Conservation (phyloP, 2,797 vertebrate species). For the Microctenopoma steveboyesi region DNA sequence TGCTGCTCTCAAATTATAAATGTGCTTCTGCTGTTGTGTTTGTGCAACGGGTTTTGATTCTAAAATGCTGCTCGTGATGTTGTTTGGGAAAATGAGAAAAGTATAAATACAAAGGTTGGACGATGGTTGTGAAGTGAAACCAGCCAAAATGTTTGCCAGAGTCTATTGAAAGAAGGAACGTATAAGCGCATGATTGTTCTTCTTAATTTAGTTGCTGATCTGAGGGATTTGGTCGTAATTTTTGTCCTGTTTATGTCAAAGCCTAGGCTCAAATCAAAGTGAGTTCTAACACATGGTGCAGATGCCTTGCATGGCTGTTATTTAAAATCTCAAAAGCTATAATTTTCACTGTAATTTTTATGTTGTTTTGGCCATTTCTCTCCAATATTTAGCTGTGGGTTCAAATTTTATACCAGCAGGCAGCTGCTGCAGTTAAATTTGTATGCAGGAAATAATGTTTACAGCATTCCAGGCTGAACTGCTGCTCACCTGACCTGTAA, state of each 20-base stretch:
- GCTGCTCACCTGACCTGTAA: conserved; percentile 31
- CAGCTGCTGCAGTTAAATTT: conserved; percentile 13
- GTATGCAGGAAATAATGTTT: conserved; percentile 21
- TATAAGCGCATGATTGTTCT: conserved; percentile 21
- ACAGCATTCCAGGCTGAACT: conserved; percentile 8
- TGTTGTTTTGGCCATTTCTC: conserved; percentile 14
- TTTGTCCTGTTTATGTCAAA: conserved; percentile 20
- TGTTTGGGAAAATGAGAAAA: conserved; percentile 25
- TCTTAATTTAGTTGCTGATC: conserved; percentile 31
- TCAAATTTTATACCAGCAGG: conserved; percentile 17
- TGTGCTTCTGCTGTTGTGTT: conserved; percentile 25
- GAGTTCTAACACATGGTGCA: conserved; percentile 20
- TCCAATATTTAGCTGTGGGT: conserved; percentile 12
- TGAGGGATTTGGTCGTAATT: conserved; percentile 13
- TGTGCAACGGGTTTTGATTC: conserved; percentile 14
- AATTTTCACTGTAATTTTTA: conserved; percentile 30
- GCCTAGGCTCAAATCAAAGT: conserved; percentile 17
- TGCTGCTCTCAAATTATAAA: conserved; percentile 18
- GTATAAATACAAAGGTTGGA: background rate
- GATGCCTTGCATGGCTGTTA: conserved; percentile 16
- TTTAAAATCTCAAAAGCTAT: conserved; percentile 36
- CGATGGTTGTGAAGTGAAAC: conserved; percentile 12
- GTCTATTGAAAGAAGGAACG: conserved; percentile 27
- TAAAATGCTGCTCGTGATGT: conserved; percentile 1
- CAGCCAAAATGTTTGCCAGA: background rate